These are phyloP conservation scores for Melanotus villosus DNA, from an alignment of 2,888 invertebrate genomes.

Conservation along the genomic window DNA sequence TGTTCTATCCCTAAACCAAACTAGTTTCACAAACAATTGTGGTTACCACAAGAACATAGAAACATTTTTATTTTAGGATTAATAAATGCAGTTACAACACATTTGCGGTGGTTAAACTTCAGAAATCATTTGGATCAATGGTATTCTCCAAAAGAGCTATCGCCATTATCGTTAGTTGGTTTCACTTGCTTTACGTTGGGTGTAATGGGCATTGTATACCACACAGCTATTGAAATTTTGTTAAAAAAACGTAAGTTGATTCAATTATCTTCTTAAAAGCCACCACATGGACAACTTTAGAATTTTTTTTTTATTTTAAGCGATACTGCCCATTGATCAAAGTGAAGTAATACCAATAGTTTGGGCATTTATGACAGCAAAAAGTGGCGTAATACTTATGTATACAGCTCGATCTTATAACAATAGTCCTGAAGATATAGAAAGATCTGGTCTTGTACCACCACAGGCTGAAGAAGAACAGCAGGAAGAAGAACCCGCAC, in stretches of 20 bases:
- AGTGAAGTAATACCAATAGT: conserved; percentile 70
- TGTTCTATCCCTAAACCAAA: not conserved
- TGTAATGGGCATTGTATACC: conserved; percentile 68
- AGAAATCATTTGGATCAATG: conserved; percentile 66
- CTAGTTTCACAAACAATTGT: too few species aligned
- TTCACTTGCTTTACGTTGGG: conserved; percentile 70
- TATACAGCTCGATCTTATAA: conserved; percentile 47
- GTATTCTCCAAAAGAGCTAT: conserved; percentile 69
- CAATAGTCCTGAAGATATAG: not conserved
- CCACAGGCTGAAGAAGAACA: not conserved
- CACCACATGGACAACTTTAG: too few species aligned
- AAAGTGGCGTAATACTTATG: conserved; percentile 71
- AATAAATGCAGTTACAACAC: conserved; percentile 51
- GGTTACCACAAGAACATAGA: too few species aligned
- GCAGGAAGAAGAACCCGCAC: not conserved
- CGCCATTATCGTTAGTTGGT: conserved; percentile 70
- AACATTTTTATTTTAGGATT: conserved; percentile 56
- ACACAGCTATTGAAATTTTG: conserved; percentile 56
- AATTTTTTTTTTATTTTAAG: conserved; percentile 62
- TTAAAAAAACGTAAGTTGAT: conserved; percentile 51
- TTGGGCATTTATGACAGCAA: conserved; percentile 73
- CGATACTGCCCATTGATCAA: conserved; percentile 67
- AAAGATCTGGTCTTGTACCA: conserved; percentile 15
- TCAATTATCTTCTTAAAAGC: not conserved
- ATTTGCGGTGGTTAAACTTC: conserved; percentile 55